Evolutionary conservation across 2,113 vertebrate genomes (phyloP).

Genomic region (Podiceps cristatus): DNA sequence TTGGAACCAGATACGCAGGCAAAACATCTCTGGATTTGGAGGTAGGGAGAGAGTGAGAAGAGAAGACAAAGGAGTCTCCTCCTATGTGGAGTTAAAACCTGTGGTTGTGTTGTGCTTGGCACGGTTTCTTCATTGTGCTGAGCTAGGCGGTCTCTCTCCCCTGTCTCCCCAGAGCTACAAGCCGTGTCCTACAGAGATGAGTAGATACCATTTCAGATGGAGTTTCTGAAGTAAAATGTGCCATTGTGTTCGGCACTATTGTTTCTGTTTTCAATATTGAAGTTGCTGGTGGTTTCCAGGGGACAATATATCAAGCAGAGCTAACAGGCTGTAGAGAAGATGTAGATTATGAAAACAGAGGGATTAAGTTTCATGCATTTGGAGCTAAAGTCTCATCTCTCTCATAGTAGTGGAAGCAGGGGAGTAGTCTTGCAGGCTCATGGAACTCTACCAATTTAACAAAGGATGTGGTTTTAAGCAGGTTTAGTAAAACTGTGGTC

Average conservation of each 20-base stretch:
- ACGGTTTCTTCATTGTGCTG: constrained; percentile 1
- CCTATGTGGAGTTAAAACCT: neutral
- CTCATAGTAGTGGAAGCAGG: neutral
- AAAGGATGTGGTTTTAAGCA: neutral
- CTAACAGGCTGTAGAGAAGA: constrained; percentile 51
- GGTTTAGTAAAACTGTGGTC: neutral
- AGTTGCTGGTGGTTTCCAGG: constrained; percentile 46
- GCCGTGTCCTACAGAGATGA: neutral
- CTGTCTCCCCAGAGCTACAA: neutral
- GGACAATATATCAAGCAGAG: constrained; percentile 54
- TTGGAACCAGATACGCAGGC: neutral
- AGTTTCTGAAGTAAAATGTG: constrained; percentile 33
- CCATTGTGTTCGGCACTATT: constrained; percentile 43
- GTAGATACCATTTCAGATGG: constrained; percentile 52
- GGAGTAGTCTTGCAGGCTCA: neutral
- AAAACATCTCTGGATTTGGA: neutral
- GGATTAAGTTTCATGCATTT: constrained; percentile 55
- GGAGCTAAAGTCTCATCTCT: neutral
- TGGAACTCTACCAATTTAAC: neutral
- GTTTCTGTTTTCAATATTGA: constrained; percentile 67
- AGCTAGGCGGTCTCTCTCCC: neutral
- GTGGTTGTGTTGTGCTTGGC: constrained; percentile 60
- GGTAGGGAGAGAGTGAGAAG: neutral
- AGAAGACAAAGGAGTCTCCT: constrained; percentile 28
- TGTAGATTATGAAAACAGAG: constrained; percentile 58